Evolutionary conservation across 2,888 invertebrate species (phyloP), one percentile per base, ranked within the genome.

Genomic region (Sturmia bella): DNA sequence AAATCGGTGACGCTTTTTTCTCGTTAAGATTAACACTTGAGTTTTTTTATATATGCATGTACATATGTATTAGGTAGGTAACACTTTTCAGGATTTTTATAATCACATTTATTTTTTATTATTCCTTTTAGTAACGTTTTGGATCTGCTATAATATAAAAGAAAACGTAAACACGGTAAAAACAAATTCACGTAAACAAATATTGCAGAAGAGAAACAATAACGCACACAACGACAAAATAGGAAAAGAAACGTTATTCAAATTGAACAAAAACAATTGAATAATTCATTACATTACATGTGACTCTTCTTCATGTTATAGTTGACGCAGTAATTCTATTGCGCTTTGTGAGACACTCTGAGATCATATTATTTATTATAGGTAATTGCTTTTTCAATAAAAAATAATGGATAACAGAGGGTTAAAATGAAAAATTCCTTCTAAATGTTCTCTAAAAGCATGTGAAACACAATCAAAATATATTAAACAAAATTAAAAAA

Each of bases 191-290:
- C 52, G n/a, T 27, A 72, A 77, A 69, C 43, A 56, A 56, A 56
- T 48, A 54, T 54, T 50, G 37, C 4, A 37, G 24, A 68, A 37
- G 32, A 39, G 69, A 69, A 72, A 78, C 32, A 72, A 78, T 64
- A 78, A 57, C 41, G 17, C 50, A 64, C 70, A 66, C 57, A 59
- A 24, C 43, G 15, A 41, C 43, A 57, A 63, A 43, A 39, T 37
- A 57, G 24, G n/a, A 48, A 39, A 17, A 48, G 66, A 39, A 57
- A 66, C 56, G 54, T 50, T 43, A 52, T 75, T 48, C 54, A 37
- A 72, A 78, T 70, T 64, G 57, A 41, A 57, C 41, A 64, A 64
- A 68, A 63, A 50, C 77, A 77, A 57, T 66, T 61, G 17, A 59
- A 48, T 43, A 70, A 61, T 45, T 77, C 27, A 61, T 77, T 64